Base-by-base conservation (phyloP, 2,113 vertebrate genomes). In the Atlantisia rogersi region DNA sequence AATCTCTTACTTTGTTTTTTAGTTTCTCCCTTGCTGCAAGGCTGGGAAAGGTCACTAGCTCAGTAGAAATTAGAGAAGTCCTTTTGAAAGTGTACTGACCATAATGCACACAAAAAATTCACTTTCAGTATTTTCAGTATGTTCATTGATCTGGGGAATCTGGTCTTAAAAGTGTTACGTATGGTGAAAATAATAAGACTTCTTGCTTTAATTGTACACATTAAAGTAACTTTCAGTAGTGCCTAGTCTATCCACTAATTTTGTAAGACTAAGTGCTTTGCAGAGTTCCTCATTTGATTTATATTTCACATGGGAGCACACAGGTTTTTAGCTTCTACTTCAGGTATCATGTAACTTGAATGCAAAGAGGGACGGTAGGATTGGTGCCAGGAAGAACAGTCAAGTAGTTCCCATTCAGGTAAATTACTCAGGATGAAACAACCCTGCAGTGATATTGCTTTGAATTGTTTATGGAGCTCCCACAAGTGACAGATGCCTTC, bases 351-450 rank as follows among this genome's bases (percentile, higher is more conserved):
- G 5, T 22, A 63, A 26, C 20, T 56, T 46, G 60, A 95, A 88
- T 84, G 14, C 29, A 71, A 78, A 86, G 25, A 76, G 12, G 32
- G 67, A 82, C 77, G 76, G 35, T 1, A 1, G 2, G 1, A 22
- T 3, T 55, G 17, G 39, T 82, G 35, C 62, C 56, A 88, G 50
- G 11, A 88, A 86, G 39, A 59, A 44, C 15, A 93, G 63, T 31
- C 63, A 86, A 77, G 16, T 69, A 83, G 10, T 40, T 93, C 25
- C 26, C 50, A 35, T 67, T 95, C 73, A 83, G n/a, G 18, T 29
- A 74, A 83, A 82, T 46, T 88, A 70, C n/a, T 93, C 40, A 83
- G 70, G 73, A 60, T 40, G 31, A 94, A 95, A 48, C 35, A 90
- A 13, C 19, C 31, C 42, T 68, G 64, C 2, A 2, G 32, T 78